phyloP scores from a whole-genome alignment of 2,113 vertebrate species.

The Semnopithecus entellus region DNA sequence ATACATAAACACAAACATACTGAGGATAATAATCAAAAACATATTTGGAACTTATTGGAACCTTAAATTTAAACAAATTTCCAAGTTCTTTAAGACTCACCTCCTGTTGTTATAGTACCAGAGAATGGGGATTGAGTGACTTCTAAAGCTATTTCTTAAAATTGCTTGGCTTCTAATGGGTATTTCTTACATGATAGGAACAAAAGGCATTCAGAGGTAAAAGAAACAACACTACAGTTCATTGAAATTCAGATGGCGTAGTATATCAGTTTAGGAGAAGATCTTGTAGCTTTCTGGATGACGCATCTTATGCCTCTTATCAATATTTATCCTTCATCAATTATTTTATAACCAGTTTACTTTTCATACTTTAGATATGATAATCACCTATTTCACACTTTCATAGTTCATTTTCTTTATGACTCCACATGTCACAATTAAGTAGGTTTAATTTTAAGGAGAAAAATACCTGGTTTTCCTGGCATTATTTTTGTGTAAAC shows the following conservation, averaged over 20 bases:
- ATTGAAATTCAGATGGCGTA: neutral
- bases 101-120: neutral
- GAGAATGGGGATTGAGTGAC: neutral
- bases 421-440: slow-evolving; percentile 19
- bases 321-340: neutral
- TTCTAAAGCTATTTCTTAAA: neutral
- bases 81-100: neutral
- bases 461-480: slow-evolving; percentile 26
- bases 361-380: neutral
- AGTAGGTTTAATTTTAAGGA: slow-evolving; percentile 28
- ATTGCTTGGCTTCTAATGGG: neutral
- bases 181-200: neutral
- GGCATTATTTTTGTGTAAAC: neutral
- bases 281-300: neutral
- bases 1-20: neutral
- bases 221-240: neutral
- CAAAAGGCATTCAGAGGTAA: neutral
- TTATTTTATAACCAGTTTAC: slow-evolving; percentile 43
- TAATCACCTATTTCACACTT: slow-evolving; percentile 27
- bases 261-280: neutral
- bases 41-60: neutral
- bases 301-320: neutral
- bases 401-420: slow-evolving; percentile 54
- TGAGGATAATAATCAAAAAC: neutral
- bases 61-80: neutral